A percentile compares a stretch with the other conserved stretches of the same genome.
These are phyloP conservation scores for Ispidina picta DNA, from an alignment of 2,797 vertebrate species.

Conservation along the genomic window DNA sequence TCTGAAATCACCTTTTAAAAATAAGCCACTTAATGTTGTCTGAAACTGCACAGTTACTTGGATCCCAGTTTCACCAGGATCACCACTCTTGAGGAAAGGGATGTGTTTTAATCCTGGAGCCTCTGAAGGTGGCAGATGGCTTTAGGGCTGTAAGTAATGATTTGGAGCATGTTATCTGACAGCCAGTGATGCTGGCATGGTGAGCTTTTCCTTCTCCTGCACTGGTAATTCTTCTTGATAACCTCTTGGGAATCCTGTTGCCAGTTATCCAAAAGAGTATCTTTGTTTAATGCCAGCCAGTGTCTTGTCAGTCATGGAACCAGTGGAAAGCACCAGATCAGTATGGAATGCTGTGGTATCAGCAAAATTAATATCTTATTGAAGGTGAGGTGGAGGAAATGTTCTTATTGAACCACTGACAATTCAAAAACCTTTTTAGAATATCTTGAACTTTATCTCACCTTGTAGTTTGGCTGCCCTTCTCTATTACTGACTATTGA, in stretches of 20 bases:
- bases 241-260: not conserved
- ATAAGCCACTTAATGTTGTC: not conserved
- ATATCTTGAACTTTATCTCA: not conserved
- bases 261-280: not conserved
- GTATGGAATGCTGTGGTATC: not conserved
- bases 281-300: not conserved
- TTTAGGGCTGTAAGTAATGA: not conserved
- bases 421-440: not conserved
- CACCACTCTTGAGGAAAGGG: not conserved
- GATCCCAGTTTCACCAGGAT: not conserved
- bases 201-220: not conserved
- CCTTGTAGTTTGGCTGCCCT: not conserved
- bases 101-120: not conserved
- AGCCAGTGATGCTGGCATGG: not conserved
- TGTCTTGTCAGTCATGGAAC: not conserved
- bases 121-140: slow-evolving; percentile 1
- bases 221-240: not conserved
- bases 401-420: not conserved
- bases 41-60: not conserved
- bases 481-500: not conserved
- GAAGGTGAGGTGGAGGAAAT: not conserved
- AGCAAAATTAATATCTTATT: not conserved
- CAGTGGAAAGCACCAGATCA: not conserved
- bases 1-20: slow-evolving; percentile 14
- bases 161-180: not conserved